Conservation (phyloP, 2,113 vertebrate species). For the Xyliphius kryptos region DNA sequence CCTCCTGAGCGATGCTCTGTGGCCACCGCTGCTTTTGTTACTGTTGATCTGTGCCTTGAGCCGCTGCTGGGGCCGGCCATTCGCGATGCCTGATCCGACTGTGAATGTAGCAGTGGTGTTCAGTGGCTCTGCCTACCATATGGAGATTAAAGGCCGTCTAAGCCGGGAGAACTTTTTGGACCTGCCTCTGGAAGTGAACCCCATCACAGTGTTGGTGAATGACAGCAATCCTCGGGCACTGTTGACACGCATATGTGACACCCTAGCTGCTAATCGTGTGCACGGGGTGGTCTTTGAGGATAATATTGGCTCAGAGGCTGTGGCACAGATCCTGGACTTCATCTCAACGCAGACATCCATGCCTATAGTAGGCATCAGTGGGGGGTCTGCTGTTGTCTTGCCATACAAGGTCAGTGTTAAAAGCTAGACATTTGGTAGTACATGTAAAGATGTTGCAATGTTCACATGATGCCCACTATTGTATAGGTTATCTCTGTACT, state of each 20-base stretch:
- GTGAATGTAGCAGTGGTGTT: conserved; percentile 81
- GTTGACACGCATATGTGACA: conserved; percentile 83
- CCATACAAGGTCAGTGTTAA: conserved; percentile 79
- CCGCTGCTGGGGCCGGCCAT: conserved; percentile 58
- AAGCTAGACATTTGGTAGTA: too few relatives aligned
- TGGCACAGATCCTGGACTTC: conserved; percentile 97
- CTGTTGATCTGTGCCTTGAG: conserved; percentile 63
- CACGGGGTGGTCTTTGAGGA: conserved; percentile 94
- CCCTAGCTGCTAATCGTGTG: conserved; percentile 76
- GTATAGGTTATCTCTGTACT: too few relatives aligned
- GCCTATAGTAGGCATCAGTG: conserved; percentile 92
- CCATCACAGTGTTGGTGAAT: conserved; percentile 84
- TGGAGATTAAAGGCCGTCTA: conserved; percentile 77
- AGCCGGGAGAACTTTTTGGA: conserved; percentile 87
- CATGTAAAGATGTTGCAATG: too few relatives aligned
- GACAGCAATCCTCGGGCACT: conserved; percentile 91
- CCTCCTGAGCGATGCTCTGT: conserved; percentile 71
- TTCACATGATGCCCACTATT: too few relatives aligned
- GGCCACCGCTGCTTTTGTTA: conserved; percentile 63
- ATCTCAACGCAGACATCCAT: conserved; percentile 87
- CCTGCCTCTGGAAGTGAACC: conserved; percentile 88
- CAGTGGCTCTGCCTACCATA: conserved; percentile 77
- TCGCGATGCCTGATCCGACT: conserved; percentile 55
- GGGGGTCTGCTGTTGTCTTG: conserved; percentile 89
- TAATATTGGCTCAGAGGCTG: conserved; percentile 80